A percentile compares a stretch with the other conserved stretches of the same genome.
phyloP scores from a whole-genome alignment of 2,797 vertebrate genomes.

The Ctenopoma multispine region DNA sequence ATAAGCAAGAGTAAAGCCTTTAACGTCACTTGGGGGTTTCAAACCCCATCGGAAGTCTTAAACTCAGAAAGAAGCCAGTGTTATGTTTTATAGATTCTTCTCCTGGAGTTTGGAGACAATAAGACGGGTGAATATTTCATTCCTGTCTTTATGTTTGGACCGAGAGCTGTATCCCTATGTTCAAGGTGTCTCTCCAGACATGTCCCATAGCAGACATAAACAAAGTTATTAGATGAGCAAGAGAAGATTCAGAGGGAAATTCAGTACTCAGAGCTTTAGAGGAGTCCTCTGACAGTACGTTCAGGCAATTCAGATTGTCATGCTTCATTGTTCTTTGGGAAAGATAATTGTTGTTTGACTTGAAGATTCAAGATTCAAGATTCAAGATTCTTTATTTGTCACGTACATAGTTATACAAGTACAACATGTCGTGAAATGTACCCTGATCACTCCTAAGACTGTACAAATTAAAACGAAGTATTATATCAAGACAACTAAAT shows the following conservation, averaged over 20 bases:
- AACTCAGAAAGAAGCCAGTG: conserved; percentile 73
- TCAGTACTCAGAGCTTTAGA: conserved; percentile 51
- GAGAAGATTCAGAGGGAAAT: conserved; percentile 66
- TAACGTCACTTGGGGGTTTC: conserved; percentile 71
- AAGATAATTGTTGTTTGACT: conserved; percentile 64
- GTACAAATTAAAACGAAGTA: too few species aligned
- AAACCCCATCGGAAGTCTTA: conserved; percentile 80
- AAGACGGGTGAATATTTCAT: conserved; percentile 79
- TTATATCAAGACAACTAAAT: too few species aligned
- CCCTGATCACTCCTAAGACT: too few species aligned
- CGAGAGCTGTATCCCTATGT: conserved; percentile 68
- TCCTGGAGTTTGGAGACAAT: conserved; percentile 81
- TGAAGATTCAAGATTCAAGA: conserved; percentile 45
- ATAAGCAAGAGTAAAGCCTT: conserved; percentile 70
- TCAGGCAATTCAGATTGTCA: conserved; percentile 68
- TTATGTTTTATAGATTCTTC: conserved; percentile 85
- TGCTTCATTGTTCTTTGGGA: conserved; percentile 68
- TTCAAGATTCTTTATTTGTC: too few species aligned
- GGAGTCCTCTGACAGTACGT: conserved; percentile 62
- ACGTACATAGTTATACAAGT: too few species aligned
- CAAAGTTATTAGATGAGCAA: conserved; percentile 79
- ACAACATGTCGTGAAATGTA: too few species aligned
- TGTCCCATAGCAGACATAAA: conserved; percentile 77
- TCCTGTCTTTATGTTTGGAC: conserved; percentile 77
- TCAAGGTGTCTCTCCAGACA: conserved; percentile 77